Evolutionary conservation across 2,888 invertebrate species (phyloP).

Genomic region (Caenorhabditis afra): DNA sequence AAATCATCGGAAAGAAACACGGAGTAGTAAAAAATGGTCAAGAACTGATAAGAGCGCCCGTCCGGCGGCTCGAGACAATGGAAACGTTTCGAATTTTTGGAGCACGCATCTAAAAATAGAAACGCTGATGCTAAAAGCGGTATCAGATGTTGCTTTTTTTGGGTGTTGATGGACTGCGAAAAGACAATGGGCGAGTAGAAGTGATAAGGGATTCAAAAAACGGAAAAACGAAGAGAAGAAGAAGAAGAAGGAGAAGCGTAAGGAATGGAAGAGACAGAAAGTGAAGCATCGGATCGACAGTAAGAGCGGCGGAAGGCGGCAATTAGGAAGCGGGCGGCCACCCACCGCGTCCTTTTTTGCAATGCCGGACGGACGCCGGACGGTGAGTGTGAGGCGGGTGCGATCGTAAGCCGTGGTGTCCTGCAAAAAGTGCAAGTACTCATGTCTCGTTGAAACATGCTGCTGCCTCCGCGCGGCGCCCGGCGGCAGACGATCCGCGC

Average conservation of each 20-base stretch:
- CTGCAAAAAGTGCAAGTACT: conserved; percentile 58
- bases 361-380: conserved; percentile 31
- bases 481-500: conserved; percentile 52
- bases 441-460: conserved; percentile 57
- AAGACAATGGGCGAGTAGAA: conserved; percentile 36
- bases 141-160: conserved; percentile 49
- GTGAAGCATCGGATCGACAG: neutral
- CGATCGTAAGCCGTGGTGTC: conserved; percentile 43
- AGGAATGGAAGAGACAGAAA: neutral
- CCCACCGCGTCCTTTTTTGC: conserved; percentile 54
- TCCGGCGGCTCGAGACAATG: conserved; percentile 47
- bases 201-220: conserved; percentile 30
- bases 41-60: conserved; percentile 23
- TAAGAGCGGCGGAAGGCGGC: neutral
- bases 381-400: conserved; percentile 39
- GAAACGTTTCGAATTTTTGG: conserved; percentile 45
- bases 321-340: conserved; percentile 28
- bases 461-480: conserved; percentile 11
- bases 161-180: conserved; percentile 34
- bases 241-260: neutral
- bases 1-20: conserved; percentile 43
- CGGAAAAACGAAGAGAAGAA: conserved; percentile 8
- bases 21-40: conserved; percentile 54
- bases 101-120: conserved; percentile 49
- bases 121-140: conserved; percentile 48